Percentiles rank a stretch among this genome's conserved stretches.
Evolutionary conservation across 2,113 vertebrate species (phyloP).

Genomic region (Oceanites oceanicus): DNA sequence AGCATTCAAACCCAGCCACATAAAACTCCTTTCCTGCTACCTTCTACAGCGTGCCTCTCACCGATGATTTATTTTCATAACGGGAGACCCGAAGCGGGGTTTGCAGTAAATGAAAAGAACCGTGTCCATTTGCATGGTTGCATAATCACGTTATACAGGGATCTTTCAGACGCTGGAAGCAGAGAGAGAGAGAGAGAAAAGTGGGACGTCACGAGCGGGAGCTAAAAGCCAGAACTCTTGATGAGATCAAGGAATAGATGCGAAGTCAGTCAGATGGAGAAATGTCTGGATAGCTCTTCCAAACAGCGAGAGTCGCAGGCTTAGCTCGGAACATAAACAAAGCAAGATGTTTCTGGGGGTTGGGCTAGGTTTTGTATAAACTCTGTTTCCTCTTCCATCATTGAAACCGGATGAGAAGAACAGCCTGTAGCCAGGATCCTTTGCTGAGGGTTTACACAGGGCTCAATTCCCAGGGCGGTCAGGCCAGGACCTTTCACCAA

Average conservation of each 20-base stretch:
- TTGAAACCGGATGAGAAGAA: slow-evolving; percentile 49
- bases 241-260: slow-evolving; percentile 51
- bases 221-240: slow-evolving; percentile 40
- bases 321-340: slow-evolving; percentile 57
- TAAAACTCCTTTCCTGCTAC: background rate
- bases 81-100: background rate
- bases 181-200: background rate
- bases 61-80: background rate
- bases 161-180: slow-evolving; percentile 37
- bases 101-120: slow-evolving; percentile 43
- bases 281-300: slow-evolving; percentile 43
- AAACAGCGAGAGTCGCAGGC: background rate
- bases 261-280: slow-evolving; percentile 55
- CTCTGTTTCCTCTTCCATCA: slow-evolving; percentile 58
- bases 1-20: background rate
- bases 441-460: background rate
- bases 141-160: slow-evolving; percentile 56
- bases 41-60: background rate
- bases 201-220: background rate
- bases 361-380: slow-evolving; percentile 61
- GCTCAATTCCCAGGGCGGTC: background rate
- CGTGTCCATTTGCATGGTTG: slow-evolving; percentile 62
- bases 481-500: slow-evolving; percentile 32
- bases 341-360: slow-evolving; percentile 55
- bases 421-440: slow-evolving; percentile 26